Conservation (phyloP, 2,888 invertebrate species). For the Lycocerus yunnanus region DNA sequence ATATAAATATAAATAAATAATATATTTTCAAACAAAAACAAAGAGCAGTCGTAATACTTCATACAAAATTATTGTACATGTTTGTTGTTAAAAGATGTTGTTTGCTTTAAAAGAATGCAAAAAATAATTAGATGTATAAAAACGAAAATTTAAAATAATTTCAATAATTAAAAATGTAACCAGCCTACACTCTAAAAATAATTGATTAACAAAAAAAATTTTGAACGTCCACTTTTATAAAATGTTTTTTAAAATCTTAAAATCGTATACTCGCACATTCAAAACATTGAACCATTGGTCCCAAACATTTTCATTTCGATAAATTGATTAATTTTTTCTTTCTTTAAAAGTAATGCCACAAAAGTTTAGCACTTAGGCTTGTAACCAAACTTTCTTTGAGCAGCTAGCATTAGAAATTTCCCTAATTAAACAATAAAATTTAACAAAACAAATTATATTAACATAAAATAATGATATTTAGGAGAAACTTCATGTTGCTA, state of each 20-base stretch:
- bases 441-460: slow-evolving; percentile 7
- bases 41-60: slow-evolving; percentile 42
- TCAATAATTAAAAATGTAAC: slow-evolving; percentile 1
- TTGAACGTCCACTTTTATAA: slow-evolving; percentile 4
- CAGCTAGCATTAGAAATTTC: slow-evolving; percentile 26
- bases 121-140: slow-evolving; percentile 25
- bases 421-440: slow-evolving; percentile 7
- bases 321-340: slow-evolving; percentile 1
- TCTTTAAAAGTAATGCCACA: slow-evolving; percentile 12
- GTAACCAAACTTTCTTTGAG: slow-evolving; percentile 27
- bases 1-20: slow-evolving; percentile 50
- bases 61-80: slow-evolving; percentile 36
- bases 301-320: slow-evolving; percentile 26
- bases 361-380: slow-evolving; percentile 24
- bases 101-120: slow-evolving; percentile 27
- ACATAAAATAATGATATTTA: slow-evolving; percentile 6
- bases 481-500: not conserved
- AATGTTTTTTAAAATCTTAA: slow-evolving; percentile 1
- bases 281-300: slow-evolving; percentile 28
- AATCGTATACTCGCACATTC: slow-evolving; percentile 24
- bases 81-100: slow-evolving; percentile 25
- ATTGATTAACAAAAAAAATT: slow-evolving; percentile 6
- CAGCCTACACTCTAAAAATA: not conserved
- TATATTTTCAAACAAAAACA: slow-evolving; percentile 52
- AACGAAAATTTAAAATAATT: slow-evolving; percentile 2